Conservation (phyloP, 2,888 invertebrate genomes). For the Petrophora chlorosata region DNA sequence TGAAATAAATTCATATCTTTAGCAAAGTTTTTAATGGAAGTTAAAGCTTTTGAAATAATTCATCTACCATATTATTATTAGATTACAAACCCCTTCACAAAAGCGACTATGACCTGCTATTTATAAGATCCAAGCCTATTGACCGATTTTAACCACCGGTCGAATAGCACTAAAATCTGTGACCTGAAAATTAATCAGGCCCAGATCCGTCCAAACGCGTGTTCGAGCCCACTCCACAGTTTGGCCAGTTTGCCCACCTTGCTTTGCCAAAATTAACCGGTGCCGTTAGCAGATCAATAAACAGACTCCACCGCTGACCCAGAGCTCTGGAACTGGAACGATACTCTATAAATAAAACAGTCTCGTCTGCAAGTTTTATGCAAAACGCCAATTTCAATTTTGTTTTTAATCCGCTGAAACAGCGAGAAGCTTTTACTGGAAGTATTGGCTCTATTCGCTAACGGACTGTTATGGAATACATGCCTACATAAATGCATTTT, state of each 20-base stretch:
- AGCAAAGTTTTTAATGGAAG: too few relatives aligned
- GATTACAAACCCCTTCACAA: too few relatives aligned
- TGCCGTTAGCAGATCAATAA: constrained; percentile 76
- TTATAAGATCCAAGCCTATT: too few relatives aligned
- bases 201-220: neutral
- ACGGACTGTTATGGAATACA: constrained; percentile 5
- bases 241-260: constrained; percentile 35
- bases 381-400: constrained; percentile 63
- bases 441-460: constrained; percentile 17
- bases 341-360: constrained; percentile 70
- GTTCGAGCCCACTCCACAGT: constrained; percentile 13
- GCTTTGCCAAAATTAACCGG: constrained; percentile 73
- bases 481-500: constrained; percentile 12
- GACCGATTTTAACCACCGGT: neutral
- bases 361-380: constrained; percentile 66
- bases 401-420: constrained; percentile 41
- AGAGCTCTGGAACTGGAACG: constrained; percentile 71
- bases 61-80: too few relatives aligned
- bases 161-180: constrained; percentile 9
- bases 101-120: too few relatives aligned
- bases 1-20: too few relatives aligned
- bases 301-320: constrained; percentile 70
- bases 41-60: too few relatives aligned
- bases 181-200: constrained; percentile 12
- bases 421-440: constrained; percentile 34